A percentile compares a stretch with the other conserved stretches of the same genome.
These are phyloP conservation scores for Opisthograptis luteolata DNA, from an alignment of 2,888 invertebrate genomes.

Conservation along the genomic window DNA sequence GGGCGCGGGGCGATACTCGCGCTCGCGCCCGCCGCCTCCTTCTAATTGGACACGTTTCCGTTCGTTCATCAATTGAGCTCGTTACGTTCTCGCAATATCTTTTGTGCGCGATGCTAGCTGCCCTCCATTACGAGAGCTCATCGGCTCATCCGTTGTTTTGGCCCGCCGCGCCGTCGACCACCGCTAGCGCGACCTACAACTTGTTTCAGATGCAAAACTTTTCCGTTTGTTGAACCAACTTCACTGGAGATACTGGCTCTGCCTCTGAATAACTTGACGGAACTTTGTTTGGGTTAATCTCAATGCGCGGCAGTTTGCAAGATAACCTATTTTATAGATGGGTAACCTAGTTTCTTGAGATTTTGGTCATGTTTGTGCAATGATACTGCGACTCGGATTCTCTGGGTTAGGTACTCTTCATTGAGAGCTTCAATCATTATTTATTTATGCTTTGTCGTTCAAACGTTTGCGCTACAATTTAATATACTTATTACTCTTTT, in stretches of 20 bases:
- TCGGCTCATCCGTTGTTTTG: conserved; percentile 39
- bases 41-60: conserved; percentile 84
- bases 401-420: too few relatives aligned
- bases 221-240: conserved; percentile 36
- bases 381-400: too few relatives aligned
- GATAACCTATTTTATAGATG: neutral
- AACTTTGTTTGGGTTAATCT: conserved; percentile 26
- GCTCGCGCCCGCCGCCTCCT: conserved; percentile 73
- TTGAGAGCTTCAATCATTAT: too few relatives aligned
- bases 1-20: conserved; percentile 59
- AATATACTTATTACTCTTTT: too few relatives aligned
- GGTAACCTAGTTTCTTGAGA: neutral
- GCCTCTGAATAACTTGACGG: conserved; percentile 32
- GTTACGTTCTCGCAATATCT: conserved; percentile 76
- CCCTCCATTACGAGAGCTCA: conserved; percentile 46
- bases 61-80: conserved; percentile 82
- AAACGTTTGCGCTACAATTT: too few relatives aligned
- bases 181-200: conserved; percentile 15
- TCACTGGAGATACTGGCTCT: conserved; percentile 32
- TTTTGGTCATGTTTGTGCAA: too few relatives aligned
- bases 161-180: conserved; percentile 23
- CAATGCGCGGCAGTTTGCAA: neutral
- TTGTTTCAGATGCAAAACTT: conserved; percentile 37
- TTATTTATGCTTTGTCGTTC: too few relatives aligned
- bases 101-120: conserved; percentile 60